phyloP scores from a whole-genome alignment of 2,797 vertebrate species.

The Taeniopygia guttata region DNA sequence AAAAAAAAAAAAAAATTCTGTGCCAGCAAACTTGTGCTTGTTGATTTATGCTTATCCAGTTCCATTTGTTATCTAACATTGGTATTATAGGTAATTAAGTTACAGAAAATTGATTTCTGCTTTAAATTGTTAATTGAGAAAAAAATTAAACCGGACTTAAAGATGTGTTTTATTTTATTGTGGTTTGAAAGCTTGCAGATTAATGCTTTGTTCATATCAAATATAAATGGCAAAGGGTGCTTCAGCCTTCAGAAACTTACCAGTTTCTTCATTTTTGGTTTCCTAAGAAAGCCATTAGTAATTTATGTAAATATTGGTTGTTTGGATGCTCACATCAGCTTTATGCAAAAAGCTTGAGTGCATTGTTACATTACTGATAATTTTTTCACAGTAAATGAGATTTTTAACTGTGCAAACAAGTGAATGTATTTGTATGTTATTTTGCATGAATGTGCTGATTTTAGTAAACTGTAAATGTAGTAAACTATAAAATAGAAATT shows the following conservation, averaged over 20 bases:
- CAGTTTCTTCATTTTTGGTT: not conserved
- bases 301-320: not conserved
- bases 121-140: not conserved
- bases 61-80: not conserved
- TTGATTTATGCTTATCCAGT: not conserved
- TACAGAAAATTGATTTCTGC: not conserved
- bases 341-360: not conserved
- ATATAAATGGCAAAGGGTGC: not conserved
- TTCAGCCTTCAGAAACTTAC: not conserved
- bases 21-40: not conserved
- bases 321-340: not conserved
- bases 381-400: not conserved
- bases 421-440: not conserved
- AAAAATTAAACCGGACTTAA: not conserved
- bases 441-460: not conserved
- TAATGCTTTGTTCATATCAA: not conserved
- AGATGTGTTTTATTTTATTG: not conserved
- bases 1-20: not conserved
- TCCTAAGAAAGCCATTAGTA: not conserved
- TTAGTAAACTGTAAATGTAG: not conserved
- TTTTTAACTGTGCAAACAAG: not conserved
- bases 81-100: not conserved
- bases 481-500: not conserved
- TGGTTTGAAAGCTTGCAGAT: not conserved
- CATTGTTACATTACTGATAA: not conserved